Evolutionary conservation across 2,888 invertebrate species (phyloP).

Genomic region (Sminthurides aquaticus): DNA sequence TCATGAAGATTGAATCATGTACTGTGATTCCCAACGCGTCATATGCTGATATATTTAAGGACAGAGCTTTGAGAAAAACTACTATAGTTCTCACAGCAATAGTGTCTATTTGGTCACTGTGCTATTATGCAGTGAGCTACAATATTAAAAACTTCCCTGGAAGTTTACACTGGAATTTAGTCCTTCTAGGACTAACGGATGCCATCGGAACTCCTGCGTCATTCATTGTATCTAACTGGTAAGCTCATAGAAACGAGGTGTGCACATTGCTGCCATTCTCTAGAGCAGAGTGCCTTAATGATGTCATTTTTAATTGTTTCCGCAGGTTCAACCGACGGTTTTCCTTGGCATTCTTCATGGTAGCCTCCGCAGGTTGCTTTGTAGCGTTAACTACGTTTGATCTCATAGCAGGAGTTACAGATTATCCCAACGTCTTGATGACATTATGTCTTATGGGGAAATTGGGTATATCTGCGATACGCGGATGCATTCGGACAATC

Average conservation of each 20-base stretch:
- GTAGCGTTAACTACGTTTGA: not conserved
- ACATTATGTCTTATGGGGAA: too few relatives aligned
- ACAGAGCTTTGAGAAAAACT: constrained; percentile 16
- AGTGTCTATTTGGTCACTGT: constrained; percentile 29
- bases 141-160: constrained; percentile 33
- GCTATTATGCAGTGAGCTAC: constrained; percentile 33
- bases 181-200: constrained; percentile 26
- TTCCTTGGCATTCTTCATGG: not conserved
- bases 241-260: too few relatives aligned
- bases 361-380: not conserved
- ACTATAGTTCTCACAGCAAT: constrained; percentile 26
- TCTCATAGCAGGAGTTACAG: too few relatives aligned
- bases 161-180: constrained; percentile 26
- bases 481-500: too few relatives aligned
- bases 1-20: not conserved
- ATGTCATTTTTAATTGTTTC: too few relatives aligned
- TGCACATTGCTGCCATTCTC: too few relatives aligned
- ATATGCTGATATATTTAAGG: constrained; percentile 24
- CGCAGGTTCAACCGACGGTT: not conserved
- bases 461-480: too few relatives aligned
- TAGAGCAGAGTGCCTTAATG: too few relatives aligned
- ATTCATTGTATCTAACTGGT: constrained; percentile 26
- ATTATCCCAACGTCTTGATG: too few relatives aligned
- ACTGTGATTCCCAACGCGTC: constrained; percentile 13
- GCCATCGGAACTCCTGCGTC: constrained; percentile 27